Percentiles rank a stretch among this genome's conserved stretches.
phyloP scores from a whole-genome alignment of 1,140 invertebrate species.

The Pachyrhynchus sulphureomaculatus region DNA sequence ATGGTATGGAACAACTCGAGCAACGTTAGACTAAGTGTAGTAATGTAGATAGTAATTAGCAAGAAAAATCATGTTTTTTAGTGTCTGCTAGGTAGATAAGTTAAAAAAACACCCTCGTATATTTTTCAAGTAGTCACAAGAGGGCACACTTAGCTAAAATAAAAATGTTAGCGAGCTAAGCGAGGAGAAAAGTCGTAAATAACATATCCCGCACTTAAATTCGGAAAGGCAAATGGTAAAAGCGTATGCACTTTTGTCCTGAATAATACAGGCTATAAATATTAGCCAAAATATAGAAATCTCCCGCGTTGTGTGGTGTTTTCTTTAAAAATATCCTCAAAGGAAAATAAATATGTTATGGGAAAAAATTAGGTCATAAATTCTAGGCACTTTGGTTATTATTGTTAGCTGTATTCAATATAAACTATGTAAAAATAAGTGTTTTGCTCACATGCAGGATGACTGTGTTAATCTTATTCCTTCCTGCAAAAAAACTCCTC shows the following conservation, averaged over 20 bases:
- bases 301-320: conserved; percentile 5
- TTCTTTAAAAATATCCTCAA: conserved; percentile 18
- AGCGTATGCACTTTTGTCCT: conserved; percentile 41
- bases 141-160: conserved; percentile 40
- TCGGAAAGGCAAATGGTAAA: conserved; percentile 38
- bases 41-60: no score
- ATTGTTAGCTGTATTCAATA: no score
- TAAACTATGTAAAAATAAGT: no score
- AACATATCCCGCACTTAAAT: conserved; percentile 38
- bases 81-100: no score
- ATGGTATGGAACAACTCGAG: no score
- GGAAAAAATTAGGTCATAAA: conserved; percentile 21
- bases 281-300: conserved; percentile 34
- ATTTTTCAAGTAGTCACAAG: no score
- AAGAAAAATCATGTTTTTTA: no score
- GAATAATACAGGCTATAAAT: conserved; percentile 41
- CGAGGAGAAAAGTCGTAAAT: conserved; percentile 37
- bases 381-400: conserved; percentile 2
- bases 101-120: no score
- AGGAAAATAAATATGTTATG: conserved; percentile 12
- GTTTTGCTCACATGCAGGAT: no score
- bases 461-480: no score
- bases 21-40: no score
- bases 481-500: no score
- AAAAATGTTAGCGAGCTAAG: conserved; percentile 30